Percentiles rank a stretch among this genome's conserved stretches.
Conservation (phyloP, 2,888 invertebrate species). For the Caenorhabditis afra region DNA sequence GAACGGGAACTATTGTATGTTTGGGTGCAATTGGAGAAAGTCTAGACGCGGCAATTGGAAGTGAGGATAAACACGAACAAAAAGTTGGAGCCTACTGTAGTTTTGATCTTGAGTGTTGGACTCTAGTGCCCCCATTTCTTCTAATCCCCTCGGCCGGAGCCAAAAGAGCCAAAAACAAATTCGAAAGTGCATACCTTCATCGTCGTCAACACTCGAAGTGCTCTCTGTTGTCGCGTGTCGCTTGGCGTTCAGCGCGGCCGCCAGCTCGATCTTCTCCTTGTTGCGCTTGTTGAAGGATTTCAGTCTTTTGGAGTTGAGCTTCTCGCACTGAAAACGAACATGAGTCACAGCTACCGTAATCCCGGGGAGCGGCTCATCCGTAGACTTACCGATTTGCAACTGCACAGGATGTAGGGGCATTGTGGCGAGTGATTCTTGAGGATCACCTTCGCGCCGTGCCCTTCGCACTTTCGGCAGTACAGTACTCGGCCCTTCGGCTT, state of each 20-base stretch:
- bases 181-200: conserved; percentile 40
- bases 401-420: conserved; percentile 74
- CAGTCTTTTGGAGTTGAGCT: conserved; percentile 68
- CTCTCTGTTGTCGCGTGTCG: conserved; percentile 48
- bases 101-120: not conserved
- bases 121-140: not conserved
- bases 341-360: not conserved
- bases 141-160: not conserved
- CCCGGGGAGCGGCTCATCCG: not conserved
- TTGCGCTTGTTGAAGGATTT: conserved; percentile 72
- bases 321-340: conserved; percentile 66
- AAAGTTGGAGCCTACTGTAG: too few species aligned
- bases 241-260: conserved; percentile 64
- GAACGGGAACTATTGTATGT: conserved; percentile 19
- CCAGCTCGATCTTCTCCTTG: conserved; percentile 70
- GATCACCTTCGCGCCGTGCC: conserved; percentile 71
- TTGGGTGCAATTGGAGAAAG: not conserved
- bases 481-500: conserved; percentile 62
- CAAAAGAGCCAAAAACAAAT: conserved; percentile 1
- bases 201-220: conserved; percentile 50
- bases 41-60: not conserved
- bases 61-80: not conserved
- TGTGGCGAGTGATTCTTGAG: conserved; percentile 75
- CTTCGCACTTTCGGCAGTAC: conserved; percentile 76
- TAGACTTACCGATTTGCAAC: conserved; percentile 71